These are phyloP conservation scores for Drosophila greeni DNA, from an alignment of 2,888 invertebrate genomes.

Conservation along the genomic window DNA sequence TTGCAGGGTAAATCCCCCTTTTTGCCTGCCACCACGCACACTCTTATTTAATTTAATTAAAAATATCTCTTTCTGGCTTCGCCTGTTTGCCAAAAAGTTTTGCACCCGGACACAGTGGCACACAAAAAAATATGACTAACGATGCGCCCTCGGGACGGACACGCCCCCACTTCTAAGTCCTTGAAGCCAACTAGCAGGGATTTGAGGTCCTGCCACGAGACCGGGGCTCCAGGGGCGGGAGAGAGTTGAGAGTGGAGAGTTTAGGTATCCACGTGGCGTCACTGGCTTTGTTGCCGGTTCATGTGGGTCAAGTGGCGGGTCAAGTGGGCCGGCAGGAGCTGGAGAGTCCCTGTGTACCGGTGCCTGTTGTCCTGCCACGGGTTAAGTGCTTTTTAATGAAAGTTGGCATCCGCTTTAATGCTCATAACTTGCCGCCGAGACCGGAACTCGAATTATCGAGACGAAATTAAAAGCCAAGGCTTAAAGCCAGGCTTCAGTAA, in stretches of 20 bases:
- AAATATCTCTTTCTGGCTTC: conserved; percentile 48
- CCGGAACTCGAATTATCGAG: conserved; percentile 35
- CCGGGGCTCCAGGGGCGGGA: neutral
- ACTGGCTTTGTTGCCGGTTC: conserved; percentile 50
- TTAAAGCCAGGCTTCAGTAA: neutral
- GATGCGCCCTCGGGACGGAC: conserved; percentile 50
- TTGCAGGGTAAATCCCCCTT: conserved; percentile 25
- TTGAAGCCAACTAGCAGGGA: conserved; percentile 44
- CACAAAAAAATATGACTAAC: conserved; percentile 67
- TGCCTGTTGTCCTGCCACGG: conserved; percentile 56
- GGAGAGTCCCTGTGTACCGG: conserved; percentile 12
- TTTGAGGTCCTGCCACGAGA: neutral
- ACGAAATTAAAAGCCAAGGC: conserved; percentile 24
- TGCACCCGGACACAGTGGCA: conserved; percentile 4
- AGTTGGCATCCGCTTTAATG: conserved; percentile 72
- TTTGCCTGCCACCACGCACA: conserved; percentile 38
- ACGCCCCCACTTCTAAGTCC: conserved; percentile 49
- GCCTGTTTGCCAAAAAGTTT: conserved; percentile 58
- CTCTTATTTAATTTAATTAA: conserved; percentile 67
- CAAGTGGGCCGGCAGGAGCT: conserved; percentile 52
- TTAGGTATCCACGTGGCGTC: conserved; percentile 44
- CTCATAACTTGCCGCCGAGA: conserved; percentile 61
- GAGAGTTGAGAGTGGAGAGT: conserved; percentile 15
- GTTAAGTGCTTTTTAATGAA: conserved; percentile 74
- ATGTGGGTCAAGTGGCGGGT: conserved; percentile 72